Evolutionary conservation across 2,888 invertebrate genomes (phyloP), one percentile per base, ranked within the genome.

Genomic region (Micoletzkya japonica): DNA sequence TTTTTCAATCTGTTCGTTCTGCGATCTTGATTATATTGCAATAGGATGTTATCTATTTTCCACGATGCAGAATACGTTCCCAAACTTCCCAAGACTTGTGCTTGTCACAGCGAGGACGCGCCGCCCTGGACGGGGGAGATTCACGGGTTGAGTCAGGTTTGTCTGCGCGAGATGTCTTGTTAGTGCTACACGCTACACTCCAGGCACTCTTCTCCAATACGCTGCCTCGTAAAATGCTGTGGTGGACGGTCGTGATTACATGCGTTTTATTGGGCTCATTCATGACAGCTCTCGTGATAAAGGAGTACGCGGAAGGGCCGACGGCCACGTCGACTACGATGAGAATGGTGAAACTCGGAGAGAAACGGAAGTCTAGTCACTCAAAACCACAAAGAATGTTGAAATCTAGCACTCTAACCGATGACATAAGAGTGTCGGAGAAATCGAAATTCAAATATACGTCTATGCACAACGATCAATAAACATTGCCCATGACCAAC

Each of bases 81-180:
- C n/a, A n/a, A n/a, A n/a, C n/a, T n/a, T n/a, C n/a, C n/a, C n/a
- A 44, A 20, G 44, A 44, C 20, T 44, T 82, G 82, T 58, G 75
- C 74, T 20, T 82, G 82, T 67, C 82, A 82, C 64, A 69, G 73
- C 10, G 74, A 78, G 26, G 82, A 82, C 30, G 80, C 81, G 7
- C 81, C 83, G 1, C 80, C 83, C 0, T 83, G 82, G 82, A 84
- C 83, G 1, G 83, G 83, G 30, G 83, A 83, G 72, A 77, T 83
- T 54, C 83, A 83, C 73, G 83, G 82, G 20, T 60, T 82, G 58
- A 80, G 79, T 66, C 81, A 82, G 71, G 81, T 78, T 36, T n/a
- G 73, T n/a, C 4, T 36, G 30, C 30, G 20, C 17, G 30, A 44
- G 10, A 44, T n/a, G n/a, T n/a, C n/a, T n/a, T n/a, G n/a, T n/a